Base-by-base conservation (phyloP, 2,797 vertebrate genomes). In the Peromyscus attwateri region DNA sequence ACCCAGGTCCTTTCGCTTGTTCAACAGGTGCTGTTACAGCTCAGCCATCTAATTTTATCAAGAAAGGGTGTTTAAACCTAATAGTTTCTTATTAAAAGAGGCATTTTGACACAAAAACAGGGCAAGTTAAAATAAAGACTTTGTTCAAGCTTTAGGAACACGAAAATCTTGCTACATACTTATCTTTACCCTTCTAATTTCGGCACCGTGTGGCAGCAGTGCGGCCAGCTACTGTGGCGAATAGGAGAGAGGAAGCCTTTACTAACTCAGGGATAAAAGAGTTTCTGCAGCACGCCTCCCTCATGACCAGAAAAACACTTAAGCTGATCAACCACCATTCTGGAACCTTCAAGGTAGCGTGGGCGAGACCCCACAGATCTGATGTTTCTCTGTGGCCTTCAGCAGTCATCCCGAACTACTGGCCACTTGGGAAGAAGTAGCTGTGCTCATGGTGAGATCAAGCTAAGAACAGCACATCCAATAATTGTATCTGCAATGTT, bases 31-130 rank as follows among this genome's bases (percentile, higher is more conserved):
- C 11, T 62, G 23, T 5, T 2, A 17, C 3, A 2, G 25, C n/a
- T 29, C 37, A 83, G 81, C 8, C 81, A 43, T 12, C 25, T 43
- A 88, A 85, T 85, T 96, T 71, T 89, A 16, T 27, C 40, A 37
- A 83, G 27, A 91, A 91, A 95, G 13, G 52, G 77, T 17, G 68
- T 93, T 91, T 89, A 93, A 95, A 91, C 19, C 4, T 37, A 87
- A 68, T 4, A 89, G 27, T 7, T 85, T 34, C 29, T 97, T 91
- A 90, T 16, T 92, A 27, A 94, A 88, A 94, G 62, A 87, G 23
- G 60, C 2, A 94, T 40, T 92, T 79, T 95, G 49, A 82, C 1
- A 40, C 9, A 21, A 80, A 87, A 25, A 60, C 40, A 34, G 13
- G 55, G 21, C 40, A 68, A 82, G 31, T 46, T 88, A 68, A 96